Base-by-base conservation (phyloP, 2,888 invertebrate species). In the Clitarchus hookeri region DNA sequence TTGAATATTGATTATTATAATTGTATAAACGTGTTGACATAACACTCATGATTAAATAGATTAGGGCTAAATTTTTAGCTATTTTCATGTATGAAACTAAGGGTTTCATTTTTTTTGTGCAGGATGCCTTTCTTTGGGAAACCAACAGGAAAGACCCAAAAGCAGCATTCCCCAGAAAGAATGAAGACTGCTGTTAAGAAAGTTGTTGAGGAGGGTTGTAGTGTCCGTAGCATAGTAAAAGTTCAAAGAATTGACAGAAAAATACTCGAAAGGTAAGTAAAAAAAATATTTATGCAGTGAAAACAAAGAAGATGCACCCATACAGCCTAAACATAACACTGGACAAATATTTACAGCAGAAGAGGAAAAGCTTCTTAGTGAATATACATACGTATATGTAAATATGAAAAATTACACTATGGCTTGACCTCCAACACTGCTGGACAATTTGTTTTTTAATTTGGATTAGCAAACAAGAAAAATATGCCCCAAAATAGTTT, bases 361-460 rank as follows among this genome's bases (percentile, higher is more conserved):
- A 26, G 23, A 26, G 36, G 65, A 84, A 65, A 53, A 53, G 23
- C n/a, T 82, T 13, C 27, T 27, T 8, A 19, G n/a, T 27, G n/a
- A 82, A 82, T 82, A 82, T 36, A n/a, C n/a, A n/a, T n/a, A n/a
- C n/a, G n/a, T n/a, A 9, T 84, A 65, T 77, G 11, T 25, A 23
- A 16, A 13, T 84, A 36, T 82, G 16, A 36, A 27, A 82, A 82
- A 36, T 44, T 82, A 82, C 82, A 82, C 44, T 82, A 82, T 13
- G 82, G 82, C 13, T 13, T 82, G 36, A 82, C 27, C 6, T 8
- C 82, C 9, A 82, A 82, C 27, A 82, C 82, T 13, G 82, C 82
- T 27, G 27, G 82, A 36, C 9, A 53, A 16, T 65, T 84, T 77
- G 84, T 65, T 54, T 84, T 54, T 26, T 26, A 65, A 65, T 84